Percentiles rank a stretch among this genome's conserved stretches.
phyloP scores from a whole-genome alignment of 2,888 invertebrate genomes.

The Cremastobaeus sp. region DNA sequence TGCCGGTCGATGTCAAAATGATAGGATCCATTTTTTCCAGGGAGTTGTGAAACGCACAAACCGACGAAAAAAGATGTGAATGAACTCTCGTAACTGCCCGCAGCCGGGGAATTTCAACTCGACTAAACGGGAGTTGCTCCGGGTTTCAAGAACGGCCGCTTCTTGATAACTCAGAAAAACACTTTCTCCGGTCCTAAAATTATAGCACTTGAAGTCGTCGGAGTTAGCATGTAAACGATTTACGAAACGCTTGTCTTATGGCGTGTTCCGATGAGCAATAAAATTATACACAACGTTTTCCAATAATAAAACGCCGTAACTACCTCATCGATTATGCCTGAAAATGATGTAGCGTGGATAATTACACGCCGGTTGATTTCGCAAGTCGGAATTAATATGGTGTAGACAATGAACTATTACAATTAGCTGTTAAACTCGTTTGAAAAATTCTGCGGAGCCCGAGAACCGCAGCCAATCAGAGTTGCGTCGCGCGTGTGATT shows the following conservation, averaged over 20 bases:
- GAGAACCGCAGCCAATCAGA: slow-evolving; percentile 4
- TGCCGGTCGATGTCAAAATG: slow-evolving; percentile 13
- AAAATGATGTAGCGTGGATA: background rate
- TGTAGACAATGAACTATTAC: slow-evolving; percentile 1
- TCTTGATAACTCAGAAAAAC: slow-evolving; percentile 17
- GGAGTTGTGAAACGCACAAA: slow-evolving; percentile 31
- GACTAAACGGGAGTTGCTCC: too few relatives aligned
- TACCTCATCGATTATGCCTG: slow-evolving; percentile 3
- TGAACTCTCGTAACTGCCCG: too few relatives aligned
- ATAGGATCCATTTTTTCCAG: slow-evolving; percentile 32
- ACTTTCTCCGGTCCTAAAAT: slow-evolving; percentile 14
- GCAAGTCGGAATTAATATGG: slow-evolving; percentile 10
- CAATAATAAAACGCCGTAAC: slow-evolving; percentile 5
- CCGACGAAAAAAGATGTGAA: slow-evolving; percentile 29
- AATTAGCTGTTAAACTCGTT: slow-evolving; percentile 5
- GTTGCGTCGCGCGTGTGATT: slow-evolving; percentile 1
- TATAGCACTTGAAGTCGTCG: too few relatives aligned
- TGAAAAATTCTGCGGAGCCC: too few relatives aligned
- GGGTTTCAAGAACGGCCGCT: too few relatives aligned
- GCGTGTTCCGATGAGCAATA: background rate
- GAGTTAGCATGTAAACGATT: too few relatives aligned
- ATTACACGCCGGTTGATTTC: slow-evolving; percentile 4
- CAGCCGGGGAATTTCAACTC: too few relatives aligned
- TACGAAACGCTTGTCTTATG: too few relatives aligned
- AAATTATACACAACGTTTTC: slow-evolving; percentile 2